phyloP scores from a whole-genome alignment of 2,888 invertebrate genomes.

The Perithous albicinctus region DNA sequence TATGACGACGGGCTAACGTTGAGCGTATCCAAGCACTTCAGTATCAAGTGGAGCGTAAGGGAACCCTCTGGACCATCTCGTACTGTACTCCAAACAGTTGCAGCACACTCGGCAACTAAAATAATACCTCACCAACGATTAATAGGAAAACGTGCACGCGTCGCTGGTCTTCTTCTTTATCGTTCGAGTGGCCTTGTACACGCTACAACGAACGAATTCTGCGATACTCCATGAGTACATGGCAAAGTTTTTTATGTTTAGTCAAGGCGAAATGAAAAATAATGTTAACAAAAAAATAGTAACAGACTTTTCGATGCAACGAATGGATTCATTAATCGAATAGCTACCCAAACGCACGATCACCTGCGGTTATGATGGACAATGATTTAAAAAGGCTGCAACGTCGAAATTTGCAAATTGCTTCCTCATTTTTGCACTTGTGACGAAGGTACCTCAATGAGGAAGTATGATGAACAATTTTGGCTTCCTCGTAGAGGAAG shows the following conservation, averaged over 20 bases:
- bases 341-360: not conserved
- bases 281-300: slow-evolving; percentile 2
- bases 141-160: slow-evolving; percentile 77
- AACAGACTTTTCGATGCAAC: slow-evolving; percentile 15
- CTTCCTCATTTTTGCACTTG: no score
- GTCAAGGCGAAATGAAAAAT: slow-evolving; percentile 6
- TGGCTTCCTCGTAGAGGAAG: no score
- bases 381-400: no score
- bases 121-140: slow-evolving; percentile 76
- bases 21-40: slow-evolving; percentile 75
- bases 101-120: slow-evolving; percentile 70
- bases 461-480: no score
- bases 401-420: no score
- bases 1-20: slow-evolving; percentile 5
- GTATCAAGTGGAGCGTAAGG: slow-evolving; percentile 79
- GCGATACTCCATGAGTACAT: slow-evolving; percentile 1
- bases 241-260: slow-evolving; percentile 13
- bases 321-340: slow-evolving; percentile 11
- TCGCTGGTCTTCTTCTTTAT: slow-evolving; percentile 74
- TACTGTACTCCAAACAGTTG: slow-evolving; percentile 75
- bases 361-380: not conserved
- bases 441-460: no score
- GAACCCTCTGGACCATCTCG: slow-evolving; percentile 26
- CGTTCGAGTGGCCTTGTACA: slow-evolving; percentile 51
- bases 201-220: slow-evolving; percentile 50